Base-by-base conservation (phyloP, 2,888 invertebrate species). In the Apamea monoglypha region DNA sequence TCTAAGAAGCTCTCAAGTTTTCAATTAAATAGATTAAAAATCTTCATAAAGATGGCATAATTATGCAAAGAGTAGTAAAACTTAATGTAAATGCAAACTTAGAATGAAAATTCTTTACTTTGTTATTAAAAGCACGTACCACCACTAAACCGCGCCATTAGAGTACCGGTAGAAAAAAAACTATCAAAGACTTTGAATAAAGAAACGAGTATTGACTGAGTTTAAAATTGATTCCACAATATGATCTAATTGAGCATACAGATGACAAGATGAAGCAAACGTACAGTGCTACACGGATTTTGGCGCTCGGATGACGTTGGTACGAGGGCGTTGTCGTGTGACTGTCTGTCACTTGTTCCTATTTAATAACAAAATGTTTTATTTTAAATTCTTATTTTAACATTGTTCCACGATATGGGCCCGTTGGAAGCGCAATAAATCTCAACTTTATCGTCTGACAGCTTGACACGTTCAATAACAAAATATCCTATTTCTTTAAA, bases 61-160 rank as follows among this genome's bases (percentile, higher is more conserved):
- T 78, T 85, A 75, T 71, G 50, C 61, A 18, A 14, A 47, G 36
- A 29, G 25, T 32, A 53, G 29, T 73, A 69, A 53, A 76, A 14
- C 61, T 74, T 78, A 36, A 74, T 64, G 69, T 53, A 53, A 87
- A 70, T 79, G 71, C 40, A 77, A 84, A 79, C 47, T 84, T 73
- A 71, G 68, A 70, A 56, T 67, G 29, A 71, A 72, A 69, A 78
- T 71, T 78, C 77, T 72, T 68, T 29, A 82, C 44, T 69, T 80
- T 74, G 59, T 72, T 86, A 83, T 75, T 80, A 80, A 84, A 82
- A 82, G 72, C 87, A 87, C 87, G 85, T 74, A 59, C 72, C 32
- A 56, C 64, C 70, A 77, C 66, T 85, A 79, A 87, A 82, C 59
- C 76, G 63, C 56, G 40, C 85, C 76, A 87, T 87, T 87, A 87